Base-by-base conservation (phyloP, 2,888 invertebrate species). In the Tetrapedia diversipes region DNA sequence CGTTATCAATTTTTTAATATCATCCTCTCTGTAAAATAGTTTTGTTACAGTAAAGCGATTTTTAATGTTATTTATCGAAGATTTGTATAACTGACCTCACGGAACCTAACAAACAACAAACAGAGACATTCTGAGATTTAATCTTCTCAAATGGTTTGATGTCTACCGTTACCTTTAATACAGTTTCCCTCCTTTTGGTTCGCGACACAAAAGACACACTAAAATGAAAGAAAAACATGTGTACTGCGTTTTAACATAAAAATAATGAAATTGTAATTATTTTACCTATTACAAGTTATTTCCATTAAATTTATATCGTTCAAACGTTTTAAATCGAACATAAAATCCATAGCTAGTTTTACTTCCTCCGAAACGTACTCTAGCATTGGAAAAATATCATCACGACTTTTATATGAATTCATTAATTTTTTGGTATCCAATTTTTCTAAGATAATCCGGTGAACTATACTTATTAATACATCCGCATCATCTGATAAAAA, bases 281-380 rank as follows among this genome's bases (percentile, higher is more conserved):
- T 43, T 54, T 81, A 90, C 90, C 87, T 65, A 66, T 90, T 76
- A 0, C 29, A 43, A 27, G 65, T 22, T 64, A 89, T 81, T 37
- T 86, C 84, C 83, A 89, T 86, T 32, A 87, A 34, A 74, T 86
- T 82, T 24, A 78, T 19, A 24, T 83, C 68, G 3, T 81, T 70
- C 45, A 90, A 79, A 27, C 78, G 65, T 22, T 86, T 64, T 14
- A 89, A 45, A 34, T 90, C 89, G 45, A 86, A 86, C 81, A 87
- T 87, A 54, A 90, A 90, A 77, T 89, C 83, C 82, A 89, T 84
- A 16, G 79, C 83, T 47, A 86, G 57, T 60, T 86, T 86, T 0
- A 89, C 87, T 74, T 88, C 83, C 14, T 75, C 57, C 4, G 90
- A 83, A 56, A 90, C 69, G 16, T 69, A 60, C n/a, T 88, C 79